A percentile compares a stretch with the other conserved stretches of the same genome.
Conservation (phyloP, 1,140 invertebrate species). For the Campoletis sonorensis region DNA sequence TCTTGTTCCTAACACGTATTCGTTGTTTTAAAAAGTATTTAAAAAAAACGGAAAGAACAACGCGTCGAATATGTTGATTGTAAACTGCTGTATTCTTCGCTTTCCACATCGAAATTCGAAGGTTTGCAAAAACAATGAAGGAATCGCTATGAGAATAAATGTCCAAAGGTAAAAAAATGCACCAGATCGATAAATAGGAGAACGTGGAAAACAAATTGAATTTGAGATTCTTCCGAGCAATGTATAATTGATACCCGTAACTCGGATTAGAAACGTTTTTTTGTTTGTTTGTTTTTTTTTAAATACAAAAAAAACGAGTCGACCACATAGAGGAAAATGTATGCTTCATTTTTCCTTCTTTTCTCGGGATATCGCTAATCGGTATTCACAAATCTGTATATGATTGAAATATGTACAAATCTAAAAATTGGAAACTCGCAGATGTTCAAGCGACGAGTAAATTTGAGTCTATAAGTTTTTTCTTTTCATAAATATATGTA, state of each 20-base stretch:
- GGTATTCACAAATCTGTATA: slow-evolving; percentile 29
- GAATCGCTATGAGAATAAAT: slow-evolving; percentile 14
- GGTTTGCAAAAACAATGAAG: background rate
- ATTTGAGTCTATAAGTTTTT: background rate
- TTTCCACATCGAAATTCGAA: background rate
- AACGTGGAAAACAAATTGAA: background rate
- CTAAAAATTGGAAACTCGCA: slow-evolving; percentile 32
- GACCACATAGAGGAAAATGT: background rate
- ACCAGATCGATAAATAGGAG: background rate
- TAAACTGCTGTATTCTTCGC: background rate
- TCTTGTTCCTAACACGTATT: background rate
- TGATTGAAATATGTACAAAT: slow-evolving; percentile 29
- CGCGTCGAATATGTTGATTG: background rate
- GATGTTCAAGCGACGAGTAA: slow-evolving; percentile 25
- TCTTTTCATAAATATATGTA: no score
- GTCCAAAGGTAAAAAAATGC: slow-evolving; percentile 29
- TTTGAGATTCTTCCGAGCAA: slow-evolving; percentile 7
- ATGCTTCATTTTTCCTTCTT: background rate
- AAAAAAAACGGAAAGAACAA: background rate
- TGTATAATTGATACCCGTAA: background rate
- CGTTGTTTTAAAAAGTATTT: background rate
- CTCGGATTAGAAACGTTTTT: background rate
- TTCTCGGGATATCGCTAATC: slow-evolving; percentile 2
- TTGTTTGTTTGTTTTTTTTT: background rate
- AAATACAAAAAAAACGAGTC: background rate